A percentile compares a stretch with the other conserved stretches of the same genome.
These are phyloP conservation scores for Taphrorychus bicolor DNA, from an alignment of 2,888 invertebrate genomes.

Conservation along the genomic window DNA sequence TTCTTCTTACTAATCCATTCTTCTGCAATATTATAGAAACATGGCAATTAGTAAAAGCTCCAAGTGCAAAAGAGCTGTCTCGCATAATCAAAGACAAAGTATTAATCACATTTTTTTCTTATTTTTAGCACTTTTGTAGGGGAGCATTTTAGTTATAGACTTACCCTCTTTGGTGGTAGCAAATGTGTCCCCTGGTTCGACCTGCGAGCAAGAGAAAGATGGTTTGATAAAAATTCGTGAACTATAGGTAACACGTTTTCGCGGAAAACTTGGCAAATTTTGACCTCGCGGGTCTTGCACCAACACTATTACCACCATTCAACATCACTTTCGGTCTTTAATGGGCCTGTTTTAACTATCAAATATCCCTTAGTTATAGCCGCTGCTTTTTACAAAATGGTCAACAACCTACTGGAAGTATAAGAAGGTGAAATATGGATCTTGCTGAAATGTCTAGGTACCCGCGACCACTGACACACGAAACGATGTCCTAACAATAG, in stretches of 20 bases:
- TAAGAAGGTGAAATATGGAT: background rate
- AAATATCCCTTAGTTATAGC: background rate
- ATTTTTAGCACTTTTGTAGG: background rate
- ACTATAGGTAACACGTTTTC: conserved; percentile 56
- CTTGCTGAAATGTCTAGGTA: background rate
- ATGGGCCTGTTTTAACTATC: background rate
- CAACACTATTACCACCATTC: conserved; percentile 75
- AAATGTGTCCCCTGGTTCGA: conserved; percentile 77
- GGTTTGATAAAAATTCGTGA: conserved; percentile 58
- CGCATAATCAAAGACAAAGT: too few relatives aligned
- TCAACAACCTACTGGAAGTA: too few relatives aligned
- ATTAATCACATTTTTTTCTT: background rate
- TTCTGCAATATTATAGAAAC: conserved; percentile 66
- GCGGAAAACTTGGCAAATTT: conserved; percentile 49
- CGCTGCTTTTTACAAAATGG: too few relatives aligned
- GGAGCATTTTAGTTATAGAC: too few relatives aligned
- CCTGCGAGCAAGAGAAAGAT: conserved; percentile 55
- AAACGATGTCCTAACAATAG: conserved; percentile 17
- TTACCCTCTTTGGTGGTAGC: conserved; percentile 90
- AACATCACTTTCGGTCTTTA: conserved; percentile 50
- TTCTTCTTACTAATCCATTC: conserved; percentile 93
- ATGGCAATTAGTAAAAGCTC: background rate
- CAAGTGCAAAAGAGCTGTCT: too few relatives aligned
- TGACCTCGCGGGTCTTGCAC: conserved; percentile 67
- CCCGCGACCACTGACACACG: conserved; percentile 4